Conservation (phyloP, 2,888 invertebrate genomes). For the Aethes cnicana region DNA sequence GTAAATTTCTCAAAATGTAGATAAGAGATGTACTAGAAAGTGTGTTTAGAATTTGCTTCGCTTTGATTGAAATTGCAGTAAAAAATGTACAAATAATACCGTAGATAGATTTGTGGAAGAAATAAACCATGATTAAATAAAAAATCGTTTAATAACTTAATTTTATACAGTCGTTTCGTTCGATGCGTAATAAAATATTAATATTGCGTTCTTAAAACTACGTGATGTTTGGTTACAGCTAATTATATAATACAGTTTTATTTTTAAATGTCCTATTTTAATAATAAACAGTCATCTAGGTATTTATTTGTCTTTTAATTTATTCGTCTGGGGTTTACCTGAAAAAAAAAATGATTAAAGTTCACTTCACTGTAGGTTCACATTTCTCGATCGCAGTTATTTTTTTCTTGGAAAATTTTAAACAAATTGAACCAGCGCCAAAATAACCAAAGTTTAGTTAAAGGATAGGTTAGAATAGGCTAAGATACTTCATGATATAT, state of each 20-base stretch:
- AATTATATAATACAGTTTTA: slow-evolving; percentile 24
- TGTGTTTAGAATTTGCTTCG: too few relatives aligned
- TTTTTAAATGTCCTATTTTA: slow-evolving; percentile 7
- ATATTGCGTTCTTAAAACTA: slow-evolving; percentile 11
- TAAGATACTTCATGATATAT: too few relatives aligned
- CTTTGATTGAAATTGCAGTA: too few relatives aligned
- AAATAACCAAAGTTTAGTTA: too few relatives aligned
- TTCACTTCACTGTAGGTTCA: too few relatives aligned
- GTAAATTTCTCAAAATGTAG: too few relatives aligned
- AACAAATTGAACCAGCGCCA: too few relatives aligned
- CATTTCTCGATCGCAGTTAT: background rate
- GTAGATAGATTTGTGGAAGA: too few relatives aligned
- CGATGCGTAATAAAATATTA: slow-evolving; percentile 19
- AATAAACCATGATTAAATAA: slow-evolving; percentile 10
- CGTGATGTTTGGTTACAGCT: slow-evolving; percentile 23
- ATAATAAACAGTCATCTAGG: background rate
- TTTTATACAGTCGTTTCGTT: slow-evolving; percentile 17
- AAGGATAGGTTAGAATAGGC: too few relatives aligned
- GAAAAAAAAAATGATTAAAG: slow-evolving; percentile 44
- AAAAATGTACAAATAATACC: too few relatives aligned
- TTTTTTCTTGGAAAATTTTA: too few relatives aligned
- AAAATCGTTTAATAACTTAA: slow-evolving; percentile 21
- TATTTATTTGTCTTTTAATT: slow-evolving; percentile 70
- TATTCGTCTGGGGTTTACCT: slow-evolving; percentile 69
- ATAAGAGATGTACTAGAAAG: too few relatives aligned